phyloP scores from a whole-genome alignment of 2,888 invertebrate species.

The Diarsia rubi region DNA sequence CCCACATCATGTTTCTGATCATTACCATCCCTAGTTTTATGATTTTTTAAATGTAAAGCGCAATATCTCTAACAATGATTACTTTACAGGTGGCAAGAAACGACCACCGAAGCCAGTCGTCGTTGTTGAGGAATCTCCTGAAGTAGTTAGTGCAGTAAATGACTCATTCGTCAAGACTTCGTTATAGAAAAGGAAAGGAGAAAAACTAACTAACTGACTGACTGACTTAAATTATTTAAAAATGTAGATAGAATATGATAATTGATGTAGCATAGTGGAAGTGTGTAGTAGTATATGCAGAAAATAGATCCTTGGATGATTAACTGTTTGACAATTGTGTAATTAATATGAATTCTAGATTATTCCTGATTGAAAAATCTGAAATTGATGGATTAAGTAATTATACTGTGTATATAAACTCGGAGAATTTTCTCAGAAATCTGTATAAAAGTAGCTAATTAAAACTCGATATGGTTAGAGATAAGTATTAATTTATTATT shows the following conservation, averaged over 20 bases:
- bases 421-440: conserved; percentile 47
- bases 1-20: not conserved
- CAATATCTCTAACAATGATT: not conserved
- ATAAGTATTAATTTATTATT: conserved; percentile 32
- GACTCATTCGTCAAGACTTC: conserved; percentile 62
- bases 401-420: conserved; percentile 2
- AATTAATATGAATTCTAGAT: not conserved
- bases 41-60: not conserved
- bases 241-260: not conserved
- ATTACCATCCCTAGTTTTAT: not conserved
- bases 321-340: not conserved
- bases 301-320: conserved; percentile 6
- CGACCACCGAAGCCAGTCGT: conserved; percentile 54
- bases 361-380: not conserved
- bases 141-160: conserved; percentile 27
- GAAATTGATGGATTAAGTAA: not conserved
- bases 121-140: conserved; percentile 54
- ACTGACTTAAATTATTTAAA: conserved; percentile 35
- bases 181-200: conserved; percentile 45
- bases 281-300: not conserved
- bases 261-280: not conserved
- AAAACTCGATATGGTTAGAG: not conserved
- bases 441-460: conserved; percentile 5
- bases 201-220: conserved; percentile 41
- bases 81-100: conserved; percentile 61